Percentiles rank a stretch among this genome's conserved stretches.
Evolutionary conservation across 2,888 invertebrate species (phyloP).

Genomic region (Ochropleura leucogaster): DNA sequence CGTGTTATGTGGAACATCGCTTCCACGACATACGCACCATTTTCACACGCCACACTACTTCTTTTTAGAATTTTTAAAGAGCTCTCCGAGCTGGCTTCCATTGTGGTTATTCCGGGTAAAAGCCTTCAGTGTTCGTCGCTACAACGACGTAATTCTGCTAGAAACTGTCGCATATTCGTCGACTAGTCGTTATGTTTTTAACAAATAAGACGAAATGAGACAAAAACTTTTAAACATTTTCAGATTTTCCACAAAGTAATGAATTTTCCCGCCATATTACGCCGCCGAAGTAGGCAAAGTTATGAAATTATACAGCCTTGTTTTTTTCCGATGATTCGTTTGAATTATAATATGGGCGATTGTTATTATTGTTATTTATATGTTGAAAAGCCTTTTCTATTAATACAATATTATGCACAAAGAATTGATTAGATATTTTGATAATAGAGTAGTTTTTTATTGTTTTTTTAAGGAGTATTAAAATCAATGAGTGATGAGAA

Average conservation of each 20-base stretch:
- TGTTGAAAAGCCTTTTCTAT: not conserved
- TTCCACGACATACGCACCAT: constrained; percentile 61
- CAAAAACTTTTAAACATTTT: constrained; percentile 6
- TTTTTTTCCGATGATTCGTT: not conserved
- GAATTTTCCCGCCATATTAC: constrained; percentile 16
- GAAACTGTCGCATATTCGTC: constrained; percentile 37
- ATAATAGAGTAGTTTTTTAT: no score
- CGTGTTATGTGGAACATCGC: constrained; percentile 45
- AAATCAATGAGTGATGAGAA: no score
- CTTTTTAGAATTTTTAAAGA: constrained; percentile 69
- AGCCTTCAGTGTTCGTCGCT: constrained; percentile 54
- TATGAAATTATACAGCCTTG: not conserved
- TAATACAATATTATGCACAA: not conserved
- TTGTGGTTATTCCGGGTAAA: constrained; percentile 67
- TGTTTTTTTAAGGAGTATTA: not conserved
- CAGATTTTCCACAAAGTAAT: constrained; percentile 4
- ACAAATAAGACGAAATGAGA: constrained; percentile 15
- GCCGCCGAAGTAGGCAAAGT: not conserved
- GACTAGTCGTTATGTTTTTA: constrained; percentile 39
- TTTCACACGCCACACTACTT: constrained; percentile 60
- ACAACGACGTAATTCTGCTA: constrained; percentile 56
- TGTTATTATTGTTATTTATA: not conserved
- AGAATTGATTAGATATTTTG: not conserved
- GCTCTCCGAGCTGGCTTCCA: constrained; percentile 59
- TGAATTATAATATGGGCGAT: not conserved